Evolutionary conservation across 23 tunicate genomes (phyloP), one percentile per base, ranked within the genome.

Genomic region (Aplidium turbinatum): DNA sequence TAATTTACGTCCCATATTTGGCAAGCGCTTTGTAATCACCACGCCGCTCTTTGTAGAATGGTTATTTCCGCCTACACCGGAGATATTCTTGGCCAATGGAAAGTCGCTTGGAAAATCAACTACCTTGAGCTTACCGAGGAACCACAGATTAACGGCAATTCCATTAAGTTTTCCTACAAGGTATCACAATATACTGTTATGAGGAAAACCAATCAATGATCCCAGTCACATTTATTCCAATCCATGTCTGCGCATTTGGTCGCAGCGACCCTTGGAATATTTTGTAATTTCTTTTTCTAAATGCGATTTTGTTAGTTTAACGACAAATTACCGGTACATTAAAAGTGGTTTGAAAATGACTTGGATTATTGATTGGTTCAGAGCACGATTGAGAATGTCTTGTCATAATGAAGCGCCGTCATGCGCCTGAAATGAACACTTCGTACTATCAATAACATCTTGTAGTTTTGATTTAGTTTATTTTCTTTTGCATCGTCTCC

Each of bases 11-110:
- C n/a, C n/a, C n/a, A n/a, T n/a, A n/a, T n/a, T n/a, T n/a, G n/a
- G n/a, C n/a, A n/a, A n/a, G n/a, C n/a, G n/a, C n/a, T n/a, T n/a
- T n/a, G n/a, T n/a, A n/a, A n/a, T n/a, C n/a, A n/a, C n/a, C n/a
- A n/a, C n/a, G n/a, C n/a, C n/a, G n/a, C 1, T 3, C 35, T 54
- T 63, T 22, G 7, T 35, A 81, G 87, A 51, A 65, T 76, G 79
- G 47, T 88, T 0, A 36, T 88, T 1, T 58, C 78, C 36, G 83
- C 82, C 31, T 87, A 88, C 82, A 81, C 82, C 21, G 96, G 96
- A 18, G 96, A 88, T 26, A 76, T 88, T 28, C 61, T 88, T 3
- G 96, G 96, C 0, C 79, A 88, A 28, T 88, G 96, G 96, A 88
- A 88, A 62, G 66, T 65, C 35, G 86, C 48, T 33, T 88, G 96